Evolutionary conservation across 2,113 vertebrate genomes (phyloP).

Genomic region (Erythrolamprus reginae): DNA sequence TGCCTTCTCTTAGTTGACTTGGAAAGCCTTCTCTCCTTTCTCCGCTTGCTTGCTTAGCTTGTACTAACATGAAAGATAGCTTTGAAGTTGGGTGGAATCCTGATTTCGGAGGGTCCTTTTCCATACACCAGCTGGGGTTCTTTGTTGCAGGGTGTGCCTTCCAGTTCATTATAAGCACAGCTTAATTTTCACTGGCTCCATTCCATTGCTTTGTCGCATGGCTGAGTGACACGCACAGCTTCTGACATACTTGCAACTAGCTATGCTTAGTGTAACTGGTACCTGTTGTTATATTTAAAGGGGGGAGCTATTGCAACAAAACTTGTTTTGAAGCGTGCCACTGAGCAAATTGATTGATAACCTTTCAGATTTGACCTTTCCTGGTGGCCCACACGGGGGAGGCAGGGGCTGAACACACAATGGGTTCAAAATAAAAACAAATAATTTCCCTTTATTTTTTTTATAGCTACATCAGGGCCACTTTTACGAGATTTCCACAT

Average conservation of each 20-base stretch:
- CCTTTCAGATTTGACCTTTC: conserved; percentile 27
- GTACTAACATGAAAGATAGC: conserved; percentile 39
- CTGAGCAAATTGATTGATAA: conserved; percentile 23
- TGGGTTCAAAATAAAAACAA: conserved; percentile 59
- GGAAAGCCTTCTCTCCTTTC: conserved; percentile 4
- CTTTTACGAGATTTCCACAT: conserved; percentile 26
- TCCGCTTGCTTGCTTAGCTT: conserved; percentile 42
- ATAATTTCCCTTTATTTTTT: conserved; percentile 51
- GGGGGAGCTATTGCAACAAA: background rate
- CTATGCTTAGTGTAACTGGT: conserved; percentile 12
- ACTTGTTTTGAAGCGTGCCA: conserved; percentile 32
- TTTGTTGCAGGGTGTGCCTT: conserved; percentile 33
- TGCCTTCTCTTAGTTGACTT: conserved; percentile 32
- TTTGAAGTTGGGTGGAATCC: conserved; percentile 35
- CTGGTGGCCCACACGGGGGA: conserved; percentile 28
- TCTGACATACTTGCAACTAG: background rate
- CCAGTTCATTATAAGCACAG: conserved; percentile 34
- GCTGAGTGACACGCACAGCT: conserved; percentile 27
- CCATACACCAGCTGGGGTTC: background rate
- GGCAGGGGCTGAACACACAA: conserved; percentile 29
- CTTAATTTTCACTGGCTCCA: conserved; percentile 47
- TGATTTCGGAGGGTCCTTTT: conserved; percentile 40
- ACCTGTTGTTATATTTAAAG: background rate
- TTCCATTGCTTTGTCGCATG: conserved; percentile 36
- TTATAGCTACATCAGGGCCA: conserved; percentile 26